Evolutionary conservation across 2,888 invertebrate species (phyloP).

Genomic region (Ectemnius cavifrons): DNA sequence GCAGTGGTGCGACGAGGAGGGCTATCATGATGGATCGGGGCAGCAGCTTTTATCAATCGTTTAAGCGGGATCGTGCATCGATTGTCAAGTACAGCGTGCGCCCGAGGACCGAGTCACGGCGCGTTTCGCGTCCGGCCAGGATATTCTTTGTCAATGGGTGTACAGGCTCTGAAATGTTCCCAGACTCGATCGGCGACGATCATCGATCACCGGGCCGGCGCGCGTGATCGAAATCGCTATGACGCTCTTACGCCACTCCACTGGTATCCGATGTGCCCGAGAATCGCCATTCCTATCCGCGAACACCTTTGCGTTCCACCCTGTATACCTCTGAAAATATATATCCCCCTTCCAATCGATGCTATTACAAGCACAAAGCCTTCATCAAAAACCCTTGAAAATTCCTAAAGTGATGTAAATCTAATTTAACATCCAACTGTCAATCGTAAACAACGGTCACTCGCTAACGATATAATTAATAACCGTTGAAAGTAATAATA

Average conservation of each 20-base stretch:
- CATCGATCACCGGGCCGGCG: constrained; percentile 59
- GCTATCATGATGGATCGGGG: constrained; percentile 66
- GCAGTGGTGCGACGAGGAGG: constrained; percentile 45
- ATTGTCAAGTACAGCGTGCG: constrained; percentile 41
- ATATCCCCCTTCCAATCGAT: too few species aligned
- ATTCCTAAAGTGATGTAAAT: too few species aligned
- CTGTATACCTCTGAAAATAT: too few species aligned
- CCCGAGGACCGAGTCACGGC: constrained; percentile 29
- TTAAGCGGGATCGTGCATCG: constrained; percentile 59
- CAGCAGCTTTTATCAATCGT: constrained; percentile 67
- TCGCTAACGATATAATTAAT: too few species aligned
- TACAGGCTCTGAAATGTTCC: constrained; percentile 47
- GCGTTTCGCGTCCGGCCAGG: constrained; percentile 49
- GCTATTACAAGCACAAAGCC: too few species aligned
- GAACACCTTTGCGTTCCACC: constrained; percentile 11
- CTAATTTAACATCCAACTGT: too few species aligned
- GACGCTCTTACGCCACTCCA: constrained; percentile 45
- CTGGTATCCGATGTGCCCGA: constrained; percentile 19
- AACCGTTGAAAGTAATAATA: too few species aligned
- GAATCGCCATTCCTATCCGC: background rate
- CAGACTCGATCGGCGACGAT: constrained; percentile 53
- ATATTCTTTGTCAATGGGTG: constrained; percentile 64
- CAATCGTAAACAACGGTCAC: too few species aligned
- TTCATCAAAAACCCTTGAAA: too few species aligned
- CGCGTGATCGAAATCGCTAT: constrained; percentile 63